Conservation (phyloP, 30 jellyfish, hydroid and myxozoan genomes). For the Nemopilema nomurai region DNA sequence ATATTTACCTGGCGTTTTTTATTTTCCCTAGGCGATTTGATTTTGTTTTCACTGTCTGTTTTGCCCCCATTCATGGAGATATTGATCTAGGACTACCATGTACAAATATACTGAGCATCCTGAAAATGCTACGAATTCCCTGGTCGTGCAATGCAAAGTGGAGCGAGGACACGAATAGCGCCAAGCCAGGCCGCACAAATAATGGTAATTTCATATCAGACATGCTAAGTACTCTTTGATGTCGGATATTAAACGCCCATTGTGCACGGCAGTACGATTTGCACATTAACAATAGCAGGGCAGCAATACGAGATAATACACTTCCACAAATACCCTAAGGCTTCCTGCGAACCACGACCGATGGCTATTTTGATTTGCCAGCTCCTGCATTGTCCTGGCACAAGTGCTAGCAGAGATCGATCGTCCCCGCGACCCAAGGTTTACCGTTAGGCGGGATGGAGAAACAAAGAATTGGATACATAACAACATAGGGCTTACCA, state of each 20-base stretch:
- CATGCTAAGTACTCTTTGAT: conserved; percentile 15
- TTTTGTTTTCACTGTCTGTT: neutral
- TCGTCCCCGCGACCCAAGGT: neutral
- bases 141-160: neutral
- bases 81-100: neutral
- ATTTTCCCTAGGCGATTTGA: neutral
- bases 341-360: neutral
- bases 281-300: conserved; percentile 6
- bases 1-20: neutral
- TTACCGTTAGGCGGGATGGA: neutral
- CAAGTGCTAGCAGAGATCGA: too few species aligned
- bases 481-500: conserved; percentile 61
- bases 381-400: neutral
- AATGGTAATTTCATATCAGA: neutral
- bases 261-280: conserved; percentile 2
- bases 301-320: neutral
- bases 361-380: neutral
- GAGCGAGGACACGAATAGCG: neutral
- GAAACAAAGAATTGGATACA: neutral
- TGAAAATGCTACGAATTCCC: neutral
- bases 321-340: conserved; percentile 18
- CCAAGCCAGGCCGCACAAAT: neutral
- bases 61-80: neutral
- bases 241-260: neutral
- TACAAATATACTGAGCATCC: neutral